phyloP scores from a whole-genome alignment of 2,113 vertebrate genomes.

The Phalacrocorax brasilianus region DNA sequence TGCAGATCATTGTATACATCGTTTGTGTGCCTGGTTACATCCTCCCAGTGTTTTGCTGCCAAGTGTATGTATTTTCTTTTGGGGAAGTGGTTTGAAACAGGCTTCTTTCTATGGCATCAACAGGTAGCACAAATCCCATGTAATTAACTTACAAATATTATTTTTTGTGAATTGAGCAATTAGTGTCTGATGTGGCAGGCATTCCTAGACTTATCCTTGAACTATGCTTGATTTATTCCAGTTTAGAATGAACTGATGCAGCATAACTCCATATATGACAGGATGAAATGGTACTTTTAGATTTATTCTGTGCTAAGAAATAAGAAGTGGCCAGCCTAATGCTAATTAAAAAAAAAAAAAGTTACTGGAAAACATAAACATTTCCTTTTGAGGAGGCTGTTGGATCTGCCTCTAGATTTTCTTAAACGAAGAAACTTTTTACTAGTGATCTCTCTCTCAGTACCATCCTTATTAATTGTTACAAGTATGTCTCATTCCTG shows the following conservation, averaged over 20 bases:
- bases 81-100: background rate
- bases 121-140: background rate
- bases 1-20: background rate
- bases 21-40: background rate
- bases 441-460: background rate
- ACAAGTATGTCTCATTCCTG: constrained; percentile 6
- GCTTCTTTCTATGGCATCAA: background rate
- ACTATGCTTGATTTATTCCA: background rate
- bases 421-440: background rate
- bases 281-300: background rate
- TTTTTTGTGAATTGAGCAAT: constrained; percentile 31
- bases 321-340: background rate
- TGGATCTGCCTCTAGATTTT: background rate
- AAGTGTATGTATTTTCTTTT: background rate
- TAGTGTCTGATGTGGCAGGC: background rate
- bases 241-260: background rate
- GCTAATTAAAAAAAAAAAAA: background rate
- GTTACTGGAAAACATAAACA: background rate
- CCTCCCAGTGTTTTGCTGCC: background rate
- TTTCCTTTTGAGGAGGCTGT: background rate
- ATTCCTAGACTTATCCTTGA: constrained; percentile 10
- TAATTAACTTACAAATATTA: background rate
- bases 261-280: background rate
- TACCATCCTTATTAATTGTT: background rate
- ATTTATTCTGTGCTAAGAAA: constrained; percentile 19